Percentiles rank a stretch among this genome's conserved stretches.
Conservation (phyloP, 2,888 invertebrate genomes). For the Apamea anceps region DNA sequence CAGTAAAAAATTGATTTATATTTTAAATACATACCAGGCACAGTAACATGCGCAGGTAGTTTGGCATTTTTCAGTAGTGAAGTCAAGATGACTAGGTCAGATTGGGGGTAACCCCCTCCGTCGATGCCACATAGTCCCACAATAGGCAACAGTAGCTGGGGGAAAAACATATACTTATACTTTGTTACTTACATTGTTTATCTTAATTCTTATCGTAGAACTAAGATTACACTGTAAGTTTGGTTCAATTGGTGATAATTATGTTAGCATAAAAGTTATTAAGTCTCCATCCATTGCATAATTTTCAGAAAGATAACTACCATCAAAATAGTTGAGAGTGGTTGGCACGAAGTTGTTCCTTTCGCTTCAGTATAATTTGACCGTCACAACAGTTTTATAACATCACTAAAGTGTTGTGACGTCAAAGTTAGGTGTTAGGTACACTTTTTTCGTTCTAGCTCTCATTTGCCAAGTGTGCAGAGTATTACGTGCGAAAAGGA, state of each 20-base stretch:
- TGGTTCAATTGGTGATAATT: neutral
- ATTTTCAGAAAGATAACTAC: neutral
- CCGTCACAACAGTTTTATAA: neutral
- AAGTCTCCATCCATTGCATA: neutral
- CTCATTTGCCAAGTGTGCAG: neutral
- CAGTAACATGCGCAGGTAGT: constrained; percentile 89
- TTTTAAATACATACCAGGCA: constrained; percentile 77
- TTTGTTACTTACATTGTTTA: neutral
- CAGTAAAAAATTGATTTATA: neutral
- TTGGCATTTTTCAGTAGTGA: constrained; percentile 94
- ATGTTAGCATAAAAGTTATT: neutral
- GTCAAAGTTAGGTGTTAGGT: neutral
- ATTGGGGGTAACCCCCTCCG: constrained; percentile 92
- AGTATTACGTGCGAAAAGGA: neutral
- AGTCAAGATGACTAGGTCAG: constrained; percentile 94
- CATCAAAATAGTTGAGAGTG: neutral
- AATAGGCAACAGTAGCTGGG: constrained; percentile 92
- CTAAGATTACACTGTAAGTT: constrained; percentile 5
- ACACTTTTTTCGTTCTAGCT: neutral
- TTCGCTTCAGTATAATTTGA: neutral
- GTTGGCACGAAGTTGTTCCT: neutral
- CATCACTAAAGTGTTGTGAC: neutral
- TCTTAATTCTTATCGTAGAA: neutral
- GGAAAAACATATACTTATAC: constrained; percentile 8
- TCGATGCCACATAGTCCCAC: constrained; percentile 93